These are phyloP conservation scores for Vireo altiloquus DNA, from an alignment of 2,113 vertebrate genomes.

Conservation along the genomic window DNA sequence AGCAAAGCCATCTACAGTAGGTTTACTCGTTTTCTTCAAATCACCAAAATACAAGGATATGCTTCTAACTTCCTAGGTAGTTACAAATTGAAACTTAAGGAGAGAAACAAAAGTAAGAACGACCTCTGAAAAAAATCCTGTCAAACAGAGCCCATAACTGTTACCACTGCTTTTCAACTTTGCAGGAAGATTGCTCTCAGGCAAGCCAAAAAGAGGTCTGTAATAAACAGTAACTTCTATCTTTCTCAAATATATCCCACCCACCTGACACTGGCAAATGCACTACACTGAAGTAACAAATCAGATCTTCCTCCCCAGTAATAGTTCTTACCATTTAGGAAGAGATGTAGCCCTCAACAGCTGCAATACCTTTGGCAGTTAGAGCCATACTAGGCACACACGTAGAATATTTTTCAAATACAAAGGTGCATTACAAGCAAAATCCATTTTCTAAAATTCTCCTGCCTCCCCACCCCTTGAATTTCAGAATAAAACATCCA, in stretches of 20 bases:
- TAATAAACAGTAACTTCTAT: background rate
- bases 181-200: background rate
- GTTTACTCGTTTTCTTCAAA: background rate
- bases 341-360: background rate
- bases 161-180: background rate
- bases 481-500: background rate
- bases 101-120: background rate
- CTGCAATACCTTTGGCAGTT: background rate
- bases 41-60: background rate
- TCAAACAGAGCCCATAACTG: background rate
- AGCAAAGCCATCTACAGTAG: background rate
- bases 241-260: background rate
- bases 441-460: background rate
- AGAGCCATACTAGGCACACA: background rate
- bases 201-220: background rate
- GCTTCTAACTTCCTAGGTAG: background rate
- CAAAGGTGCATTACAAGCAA: background rate
- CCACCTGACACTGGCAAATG: background rate
- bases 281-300: background rate
- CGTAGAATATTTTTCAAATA: background rate
- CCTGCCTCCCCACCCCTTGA: fast-evolving
- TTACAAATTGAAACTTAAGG: background rate
- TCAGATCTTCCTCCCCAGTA: background rate
- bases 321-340: background rate
- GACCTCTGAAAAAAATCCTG: background rate